Evolutionary conservation across 2,797 vertebrate species (phyloP).

Genomic region (Ctenosaura bakeri): DNA sequence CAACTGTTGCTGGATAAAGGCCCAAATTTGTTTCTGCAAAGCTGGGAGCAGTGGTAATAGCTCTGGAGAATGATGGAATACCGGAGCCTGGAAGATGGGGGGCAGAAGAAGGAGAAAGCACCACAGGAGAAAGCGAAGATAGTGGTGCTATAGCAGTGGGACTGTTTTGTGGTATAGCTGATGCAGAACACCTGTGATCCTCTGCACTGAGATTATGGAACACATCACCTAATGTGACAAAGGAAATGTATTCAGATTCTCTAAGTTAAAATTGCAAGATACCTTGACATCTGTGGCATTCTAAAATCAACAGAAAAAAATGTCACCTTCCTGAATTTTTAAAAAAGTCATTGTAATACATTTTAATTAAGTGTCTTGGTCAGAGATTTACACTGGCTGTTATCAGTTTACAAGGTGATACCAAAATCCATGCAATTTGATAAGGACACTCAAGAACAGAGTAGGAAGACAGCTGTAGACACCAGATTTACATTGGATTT

Average conservation of each 20-base stretch:
- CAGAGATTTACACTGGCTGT: too few species aligned
- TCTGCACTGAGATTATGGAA: slow-evolving; percentile 95
- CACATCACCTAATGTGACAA: slow-evolving; percentile 87
- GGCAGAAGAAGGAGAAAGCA: slow-evolving; percentile 85
- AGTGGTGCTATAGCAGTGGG: slow-evolving; percentile 89
- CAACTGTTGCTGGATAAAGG: slow-evolving; percentile 87
- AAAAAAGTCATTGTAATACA: not conserved
- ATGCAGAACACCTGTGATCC: slow-evolving; percentile 88
- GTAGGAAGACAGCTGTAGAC: too few species aligned
- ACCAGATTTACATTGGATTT: too few species aligned
- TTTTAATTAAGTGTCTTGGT: not conserved
- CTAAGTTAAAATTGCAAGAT: not conserved
- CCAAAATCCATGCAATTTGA: too few species aligned
- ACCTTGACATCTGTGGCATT: not conserved
- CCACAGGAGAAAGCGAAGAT: slow-evolving; percentile 86
- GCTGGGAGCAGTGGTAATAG: slow-evolving; percentile 86
- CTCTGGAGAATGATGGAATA: slow-evolving; percentile 90
- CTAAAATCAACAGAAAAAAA: not conserved
- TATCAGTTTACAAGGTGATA: too few species aligned
- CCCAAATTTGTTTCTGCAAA: slow-evolving; percentile 90
- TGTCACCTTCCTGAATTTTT: not conserved
- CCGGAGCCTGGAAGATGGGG: slow-evolving; percentile 89
- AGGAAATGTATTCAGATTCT: not conserved
- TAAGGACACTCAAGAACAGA: too few species aligned
- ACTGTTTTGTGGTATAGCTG: slow-evolving; percentile 87